phyloP scores from a whole-genome alignment of 2,888 invertebrate species.

The Drosophila macrospina region DNA sequence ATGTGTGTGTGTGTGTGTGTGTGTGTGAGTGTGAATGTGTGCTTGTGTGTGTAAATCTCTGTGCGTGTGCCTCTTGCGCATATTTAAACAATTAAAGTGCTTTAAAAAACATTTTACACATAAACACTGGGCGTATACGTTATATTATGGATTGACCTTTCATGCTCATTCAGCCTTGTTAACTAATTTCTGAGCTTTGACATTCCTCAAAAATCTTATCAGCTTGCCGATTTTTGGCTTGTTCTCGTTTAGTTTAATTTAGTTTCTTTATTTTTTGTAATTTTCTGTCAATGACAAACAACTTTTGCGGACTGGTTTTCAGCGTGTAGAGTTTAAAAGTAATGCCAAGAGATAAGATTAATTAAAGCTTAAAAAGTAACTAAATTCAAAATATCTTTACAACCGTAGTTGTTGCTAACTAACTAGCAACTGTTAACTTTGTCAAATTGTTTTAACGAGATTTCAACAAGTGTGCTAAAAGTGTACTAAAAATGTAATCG shows the following conservation, averaged over 20 bases:
- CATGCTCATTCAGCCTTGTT: slow-evolving; percentile 33
- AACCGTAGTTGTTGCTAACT: neutral
- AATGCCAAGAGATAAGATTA: neutral
- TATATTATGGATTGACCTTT: slow-evolving; percentile 46
- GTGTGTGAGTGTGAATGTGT: slow-evolving; percentile 28
- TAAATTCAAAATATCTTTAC: slow-evolving; percentile 13
- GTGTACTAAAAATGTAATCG: slow-evolving; percentile 1
- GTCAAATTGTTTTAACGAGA: slow-evolving; percentile 8
- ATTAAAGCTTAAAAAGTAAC: slow-evolving; percentile 16
- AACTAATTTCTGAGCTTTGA: slow-evolving; percentile 5
- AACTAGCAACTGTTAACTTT: slow-evolving; percentile 4
- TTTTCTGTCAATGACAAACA: slow-evolving; percentile 64
- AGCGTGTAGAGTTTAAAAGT: slow-evolving; percentile 8
- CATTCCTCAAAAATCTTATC: slow-evolving; percentile 32
- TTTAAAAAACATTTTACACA: slow-evolving; percentile 43
- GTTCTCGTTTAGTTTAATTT: slow-evolving; percentile 46
- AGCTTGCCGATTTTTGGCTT: slow-evolving; percentile 20
- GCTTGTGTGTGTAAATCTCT: slow-evolving; percentile 37
- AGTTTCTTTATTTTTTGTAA: neutral
- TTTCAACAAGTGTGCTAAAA: slow-evolving; percentile 15
- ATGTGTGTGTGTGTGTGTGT: slow-evolving; percentile 8
- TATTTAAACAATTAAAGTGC: slow-evolving; percentile 69
- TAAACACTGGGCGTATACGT: slow-evolving; percentile 66
- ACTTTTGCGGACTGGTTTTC: slow-evolving; percentile 44
- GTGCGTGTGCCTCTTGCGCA: slow-evolving; percentile 43